These are phyloP conservation scores for Brachionus manjavacas DNA, from an alignment of 1,140 invertebrate species.

Conservation along the genomic window DNA sequence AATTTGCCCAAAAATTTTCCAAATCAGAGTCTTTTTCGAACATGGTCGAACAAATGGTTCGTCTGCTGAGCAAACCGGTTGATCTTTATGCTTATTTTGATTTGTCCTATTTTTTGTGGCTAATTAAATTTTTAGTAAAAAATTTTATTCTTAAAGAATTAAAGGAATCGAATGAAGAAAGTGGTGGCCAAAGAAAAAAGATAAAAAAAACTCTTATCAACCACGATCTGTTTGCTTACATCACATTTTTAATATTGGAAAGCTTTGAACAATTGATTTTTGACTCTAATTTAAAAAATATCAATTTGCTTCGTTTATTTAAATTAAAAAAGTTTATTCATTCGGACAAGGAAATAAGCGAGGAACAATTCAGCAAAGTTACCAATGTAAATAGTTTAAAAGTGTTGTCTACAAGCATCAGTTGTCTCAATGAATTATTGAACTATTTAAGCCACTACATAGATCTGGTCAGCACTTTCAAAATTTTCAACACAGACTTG, in stretches of 20 bases:
- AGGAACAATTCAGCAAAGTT: conserved; percentile 1
- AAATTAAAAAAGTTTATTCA: background rate
- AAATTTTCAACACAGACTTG: background rate
- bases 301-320: background rate
- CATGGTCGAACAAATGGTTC: conserved; percentile 12
- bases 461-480: background rate
- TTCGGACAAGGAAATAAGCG: background rate
- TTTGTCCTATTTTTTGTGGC: conserved; percentile 33
- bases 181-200: background rate
- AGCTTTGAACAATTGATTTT: conserved; percentile 42
- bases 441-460: background rate
- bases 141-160: conserved; percentile 5
- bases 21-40: background rate
- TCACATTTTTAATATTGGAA: conserved; percentile 14
- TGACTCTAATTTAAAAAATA: conserved; percentile 39
- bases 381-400: conserved; percentile 22
- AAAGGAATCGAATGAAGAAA: background rate
- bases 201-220: background rate
- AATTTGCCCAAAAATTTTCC: background rate
- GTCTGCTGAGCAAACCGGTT: background rate
- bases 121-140: conserved; percentile 21
- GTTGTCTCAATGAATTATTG: background rate
- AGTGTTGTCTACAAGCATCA: background rate
- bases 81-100: conserved; percentile 30
- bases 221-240: conserved; percentile 6